phyloP scores from a whole-genome alignment of 2,797 vertebrate genomes.

The Sciaenops ocellatus region DNA sequence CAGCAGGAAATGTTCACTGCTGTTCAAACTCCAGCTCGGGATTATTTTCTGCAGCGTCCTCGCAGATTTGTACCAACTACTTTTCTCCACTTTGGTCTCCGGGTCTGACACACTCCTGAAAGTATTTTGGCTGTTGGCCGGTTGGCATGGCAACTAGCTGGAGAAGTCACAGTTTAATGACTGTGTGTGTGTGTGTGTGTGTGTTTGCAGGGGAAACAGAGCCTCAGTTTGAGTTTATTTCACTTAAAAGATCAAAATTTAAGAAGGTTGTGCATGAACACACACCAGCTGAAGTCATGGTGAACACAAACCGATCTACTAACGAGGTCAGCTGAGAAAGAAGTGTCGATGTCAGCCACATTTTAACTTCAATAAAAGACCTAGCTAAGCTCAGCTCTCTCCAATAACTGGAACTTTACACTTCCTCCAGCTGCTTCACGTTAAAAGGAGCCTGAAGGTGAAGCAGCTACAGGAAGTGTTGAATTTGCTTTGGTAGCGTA shows the following conservation, averaged over 20 bases:
- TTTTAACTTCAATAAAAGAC: background rate
- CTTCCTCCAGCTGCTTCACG: constrained; percentile 2
- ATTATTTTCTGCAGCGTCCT: constrained; percentile 11
- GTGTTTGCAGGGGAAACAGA: constrained; percentile 1
- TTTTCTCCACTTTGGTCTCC: constrained; percentile 37
- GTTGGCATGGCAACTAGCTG: constrained; percentile 64
- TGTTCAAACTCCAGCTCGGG: background rate
- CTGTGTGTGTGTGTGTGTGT: constrained; percentile 22
- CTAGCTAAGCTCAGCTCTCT: background rate
- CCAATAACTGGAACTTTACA: background rate
- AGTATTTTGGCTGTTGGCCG: constrained; percentile 57
- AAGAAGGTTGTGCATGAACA: background rate
- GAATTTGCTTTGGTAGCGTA: background rate
- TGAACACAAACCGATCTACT: background rate
- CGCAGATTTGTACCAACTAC: constrained; percentile 7
- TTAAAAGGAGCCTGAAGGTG: background rate
- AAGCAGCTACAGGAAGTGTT: background rate
- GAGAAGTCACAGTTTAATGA: constrained; percentile 50
- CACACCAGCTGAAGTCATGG: background rate
- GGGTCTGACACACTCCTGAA: constrained; percentile 65
- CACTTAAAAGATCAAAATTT: background rate
- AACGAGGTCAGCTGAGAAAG: background rate
- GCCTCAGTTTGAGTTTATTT: constrained; percentile 7
- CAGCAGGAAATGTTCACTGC: too few relatives aligned
- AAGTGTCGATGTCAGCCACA: background rate